Percentiles rank a stretch among this genome's conserved stretches.
These are phyloP conservation scores for Yoshiicerus persimilis DNA, from an alignment of 1,140 invertebrate genomes.

Conservation along the genomic window DNA sequence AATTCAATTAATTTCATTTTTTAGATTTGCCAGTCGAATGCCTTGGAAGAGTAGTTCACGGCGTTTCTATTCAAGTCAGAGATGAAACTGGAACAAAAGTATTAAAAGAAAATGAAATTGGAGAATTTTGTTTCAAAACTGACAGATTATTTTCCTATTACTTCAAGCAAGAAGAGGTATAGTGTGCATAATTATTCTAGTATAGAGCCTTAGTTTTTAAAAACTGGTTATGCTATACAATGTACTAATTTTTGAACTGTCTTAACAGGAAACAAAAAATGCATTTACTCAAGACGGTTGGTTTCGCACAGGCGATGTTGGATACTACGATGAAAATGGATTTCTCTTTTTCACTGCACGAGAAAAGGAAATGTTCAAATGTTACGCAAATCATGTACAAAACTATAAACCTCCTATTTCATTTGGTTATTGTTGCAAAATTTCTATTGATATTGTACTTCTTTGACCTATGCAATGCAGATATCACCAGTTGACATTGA, in stretches of 20 bases:
- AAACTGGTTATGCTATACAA: no score
- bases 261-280: not conserved
- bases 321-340: slow-evolving; percentile 49
- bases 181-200: no score
- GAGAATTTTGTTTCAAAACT: slow-evolving; percentile 29
- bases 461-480: not conserved
- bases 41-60: slow-evolving; percentile 33
- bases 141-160: slow-evolving; percentile 31
- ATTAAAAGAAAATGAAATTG: slow-evolving; percentile 24
- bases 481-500: slow-evolving; percentile 50
- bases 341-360: slow-evolving; percentile 49
- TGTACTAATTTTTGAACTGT: no score
- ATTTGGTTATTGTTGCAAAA: no score
- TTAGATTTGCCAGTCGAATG: not conserved
- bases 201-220: no score
- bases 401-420: not conserved
- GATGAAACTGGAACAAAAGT: slow-evolving; percentile 22
- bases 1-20: not conserved
- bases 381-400: slow-evolving; percentile 45
- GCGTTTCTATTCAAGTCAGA: slow-evolving; percentile 26
- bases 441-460: no score
- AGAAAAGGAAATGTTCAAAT: slow-evolving; percentile 51
- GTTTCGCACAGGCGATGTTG: slow-evolving; percentile 49
- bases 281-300: slow-evolving; percentile 36
- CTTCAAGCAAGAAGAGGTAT: slow-evolving; percentile 8